A percentile compares a stretch with the other conserved stretches of the same genome.
Evolutionary conservation across 2,113 vertebrate species (phyloP).

Genomic region (Porphyrio hochstetteri): DNA sequence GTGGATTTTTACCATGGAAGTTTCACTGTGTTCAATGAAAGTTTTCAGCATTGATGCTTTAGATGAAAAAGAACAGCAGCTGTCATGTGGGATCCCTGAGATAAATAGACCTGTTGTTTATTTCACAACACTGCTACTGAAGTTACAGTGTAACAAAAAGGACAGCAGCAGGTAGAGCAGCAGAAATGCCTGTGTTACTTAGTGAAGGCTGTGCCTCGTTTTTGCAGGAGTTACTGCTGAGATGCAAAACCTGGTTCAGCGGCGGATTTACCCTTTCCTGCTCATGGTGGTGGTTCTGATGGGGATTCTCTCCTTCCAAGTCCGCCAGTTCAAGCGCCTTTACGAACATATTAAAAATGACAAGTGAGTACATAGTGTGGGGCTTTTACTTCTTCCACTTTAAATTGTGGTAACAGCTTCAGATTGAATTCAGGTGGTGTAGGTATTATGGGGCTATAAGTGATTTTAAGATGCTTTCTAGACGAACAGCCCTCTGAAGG

Average conservation of each 20-base stretch:
- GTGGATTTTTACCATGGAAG: background rate
- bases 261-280: constrained; percentile 96
- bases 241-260: constrained; percentile 96
- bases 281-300: constrained; percentile 96
- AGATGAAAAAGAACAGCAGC: background rate
- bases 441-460: background rate
- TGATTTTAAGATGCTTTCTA: background rate
- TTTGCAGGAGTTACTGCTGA: constrained; percentile 89
- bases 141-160: background rate
- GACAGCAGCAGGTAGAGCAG: background rate
- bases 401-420: background rate
- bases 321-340: constrained; percentile 98
- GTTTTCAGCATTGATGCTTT: background rate
- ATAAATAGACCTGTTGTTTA: background rate
- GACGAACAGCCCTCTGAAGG: background rate
- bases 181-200: background rate
- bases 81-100: background rate
- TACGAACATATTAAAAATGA: constrained; percentile 99
- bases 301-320: constrained; percentile 96
- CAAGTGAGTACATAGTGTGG: constrained; percentile 82
- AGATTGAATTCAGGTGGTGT: background rate
- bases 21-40: background rate
- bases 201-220: background rate
- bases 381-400: background rate
- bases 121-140: background rate